Evolutionary conservation across 2,113 vertebrate species (phyloP).

Genomic region (Dissostichus mawsoni): DNA sequence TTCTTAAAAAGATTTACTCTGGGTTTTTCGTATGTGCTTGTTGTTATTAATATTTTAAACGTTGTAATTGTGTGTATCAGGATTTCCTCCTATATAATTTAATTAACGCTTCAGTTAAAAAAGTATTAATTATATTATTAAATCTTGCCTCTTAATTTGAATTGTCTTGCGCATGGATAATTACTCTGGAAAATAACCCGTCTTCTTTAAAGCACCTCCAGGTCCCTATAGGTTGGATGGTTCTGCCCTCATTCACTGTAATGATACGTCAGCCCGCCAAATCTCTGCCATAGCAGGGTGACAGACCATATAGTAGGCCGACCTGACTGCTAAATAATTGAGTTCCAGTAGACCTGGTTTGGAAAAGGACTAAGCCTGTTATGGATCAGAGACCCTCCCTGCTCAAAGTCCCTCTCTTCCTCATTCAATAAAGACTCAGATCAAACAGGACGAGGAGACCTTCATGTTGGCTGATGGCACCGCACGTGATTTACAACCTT

Average conservation of each 20-base stretch:
- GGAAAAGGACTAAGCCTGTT: constrained; percentile 50
- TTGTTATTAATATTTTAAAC: too few species aligned
- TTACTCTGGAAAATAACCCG: not conserved
- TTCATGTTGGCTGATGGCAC: not conserved
- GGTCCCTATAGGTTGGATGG: constrained; percentile 16
- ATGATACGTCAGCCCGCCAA: constrained; percentile 46
- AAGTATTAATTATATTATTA: too few species aligned
- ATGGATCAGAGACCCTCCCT: constrained; percentile 49
- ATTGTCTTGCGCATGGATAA: not conserved
- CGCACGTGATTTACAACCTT: constrained; percentile 13
- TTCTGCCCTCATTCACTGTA: constrained; percentile 53
- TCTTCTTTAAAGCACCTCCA: constrained; percentile 19
- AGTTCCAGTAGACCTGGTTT: constrained; percentile 61
- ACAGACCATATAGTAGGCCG: constrained; percentile 49
- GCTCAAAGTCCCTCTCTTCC: constrained; percentile 4
- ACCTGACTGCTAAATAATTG: constrained; percentile 68
- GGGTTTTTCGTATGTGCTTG: too few species aligned
- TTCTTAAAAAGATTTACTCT: too few species aligned
- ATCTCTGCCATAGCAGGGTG: constrained; percentile 55
- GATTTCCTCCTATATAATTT: too few species aligned
- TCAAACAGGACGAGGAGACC: constrained; percentile 2
- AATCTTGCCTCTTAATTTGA: too few species aligned
- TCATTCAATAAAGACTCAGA: constrained; percentile 27
- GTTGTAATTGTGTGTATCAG: too few species aligned
- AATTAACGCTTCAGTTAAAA: too few species aligned